These are phyloP conservation scores for Scolopax rusticola DNA, from an alignment of 2,797 vertebrate species.

Conservation along the genomic window DNA sequence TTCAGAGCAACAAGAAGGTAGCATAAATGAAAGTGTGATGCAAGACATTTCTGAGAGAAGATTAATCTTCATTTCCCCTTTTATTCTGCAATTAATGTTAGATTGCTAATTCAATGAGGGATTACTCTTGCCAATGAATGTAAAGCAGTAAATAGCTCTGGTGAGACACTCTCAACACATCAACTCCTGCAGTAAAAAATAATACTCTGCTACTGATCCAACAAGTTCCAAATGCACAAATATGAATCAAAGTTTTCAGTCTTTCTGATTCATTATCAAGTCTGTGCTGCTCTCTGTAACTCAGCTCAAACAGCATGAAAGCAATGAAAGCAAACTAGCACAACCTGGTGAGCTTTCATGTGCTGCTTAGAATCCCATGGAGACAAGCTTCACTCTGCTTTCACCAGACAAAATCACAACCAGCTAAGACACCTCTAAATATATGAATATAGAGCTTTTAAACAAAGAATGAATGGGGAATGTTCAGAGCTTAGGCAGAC, in stretches of 20 bases:
- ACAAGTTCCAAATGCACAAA: not conserved
- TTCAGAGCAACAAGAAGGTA: not conserved
- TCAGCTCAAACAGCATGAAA: not conserved
- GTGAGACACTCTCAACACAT: not conserved
- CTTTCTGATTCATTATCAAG: not conserved
- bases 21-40: not conserved
- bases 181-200: not conserved
- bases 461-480: not conserved
- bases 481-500: not conserved
- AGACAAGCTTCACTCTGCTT: not conserved
- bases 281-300: not conserved
- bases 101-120: not conserved
- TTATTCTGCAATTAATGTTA: not conserved
- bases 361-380: not conserved
- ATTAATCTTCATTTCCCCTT: not conserved
- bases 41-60: not conserved
- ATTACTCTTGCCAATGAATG: not conserved
- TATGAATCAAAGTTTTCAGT: not conserved
- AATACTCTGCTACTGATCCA: not conserved
- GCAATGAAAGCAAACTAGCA: not conserved
- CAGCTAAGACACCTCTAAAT: not conserved
- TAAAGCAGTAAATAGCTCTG: not conserved
- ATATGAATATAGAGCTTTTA: not conserved
- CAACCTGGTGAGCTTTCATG: accelerated
- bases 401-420: not conserved